These are phyloP conservation scores for Micromesistius poutassou DNA, from an alignment of 2,797 vertebrate genomes.

Conservation along the genomic window DNA sequence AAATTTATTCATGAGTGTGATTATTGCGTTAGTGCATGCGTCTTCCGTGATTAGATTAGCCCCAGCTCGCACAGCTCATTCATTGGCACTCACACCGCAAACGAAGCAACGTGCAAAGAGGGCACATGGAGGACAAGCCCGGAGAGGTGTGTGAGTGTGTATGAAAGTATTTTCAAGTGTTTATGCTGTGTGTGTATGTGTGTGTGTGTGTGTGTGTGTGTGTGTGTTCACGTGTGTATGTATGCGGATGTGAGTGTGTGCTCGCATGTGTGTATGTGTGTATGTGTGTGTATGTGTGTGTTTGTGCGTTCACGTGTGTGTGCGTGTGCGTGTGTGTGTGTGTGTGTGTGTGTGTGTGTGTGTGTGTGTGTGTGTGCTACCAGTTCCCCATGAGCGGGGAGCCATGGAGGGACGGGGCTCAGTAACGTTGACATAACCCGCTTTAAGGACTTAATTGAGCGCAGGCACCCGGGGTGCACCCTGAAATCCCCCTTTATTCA, in stretches of 20 bases:
- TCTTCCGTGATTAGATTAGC: neutral
- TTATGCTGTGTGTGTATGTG: neutral
- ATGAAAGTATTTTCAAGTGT: neutral
- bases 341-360: neutral
- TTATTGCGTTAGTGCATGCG: neutral
- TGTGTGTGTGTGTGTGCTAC: neutral
- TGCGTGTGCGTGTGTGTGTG: neutral
- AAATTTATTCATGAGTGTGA: neutral
- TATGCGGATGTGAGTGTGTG: neutral
- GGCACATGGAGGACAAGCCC: neutral
- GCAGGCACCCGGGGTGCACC: constrained; percentile 35
- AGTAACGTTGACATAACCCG: constrained; percentile 45
- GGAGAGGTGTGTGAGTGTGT: neutral
- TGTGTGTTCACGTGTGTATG: neutral
- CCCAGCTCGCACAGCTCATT: neutral
- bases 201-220: neutral
- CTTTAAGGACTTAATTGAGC: constrained; percentile 59
- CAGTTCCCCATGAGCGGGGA: constrained; percentile 8
- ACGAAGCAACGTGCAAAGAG: constrained; percentile 13
- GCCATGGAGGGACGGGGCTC: constrained; percentile 18
- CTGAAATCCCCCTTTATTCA: constrained; percentile 51
- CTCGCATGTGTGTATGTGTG: neutral
- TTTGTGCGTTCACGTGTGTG: neutral
- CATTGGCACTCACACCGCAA: constrained; percentile 10
- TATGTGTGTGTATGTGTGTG: neutral